Evolutionary conservation across 2,797 vertebrate species (phyloP), one percentile per base, ranked within the genome.

Genomic region (Coccyzus lansbergi): DNA sequence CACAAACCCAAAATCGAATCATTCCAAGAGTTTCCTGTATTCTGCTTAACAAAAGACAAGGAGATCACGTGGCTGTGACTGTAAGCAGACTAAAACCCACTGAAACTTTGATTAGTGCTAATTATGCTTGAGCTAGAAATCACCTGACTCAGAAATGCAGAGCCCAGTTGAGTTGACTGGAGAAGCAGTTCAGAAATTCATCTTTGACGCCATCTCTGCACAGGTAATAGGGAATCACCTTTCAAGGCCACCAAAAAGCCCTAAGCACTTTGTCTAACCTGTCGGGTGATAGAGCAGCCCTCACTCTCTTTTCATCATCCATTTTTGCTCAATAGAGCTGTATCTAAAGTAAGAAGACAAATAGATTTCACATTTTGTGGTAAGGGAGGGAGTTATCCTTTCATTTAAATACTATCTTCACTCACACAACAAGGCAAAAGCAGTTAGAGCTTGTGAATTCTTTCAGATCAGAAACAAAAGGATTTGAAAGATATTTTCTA

Each of bases 121-220:
- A 42, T 16, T 42, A 42, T 42, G 42, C 79, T 59, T 42, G 34
- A 88, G 69, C 56, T 80, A 71, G 46, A 94, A 81, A 81, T 75
- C 81, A 91, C 51, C 48, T 44, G 34, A 74, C 49, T 58, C 68
- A 77, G 72, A 90, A 93, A 79, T 79, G 62, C 62, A 58, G 51
- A 93, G 19, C 53, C 46, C 38, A 48, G 59, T 51, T 34, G 70
- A 88, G 67, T 78, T 26, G 92, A 72, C 89, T 92, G 87, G 88
- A 94, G 69, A 83, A 77, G 86, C 81, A 72, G 46, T 62, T 87
- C 65, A 83, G 75, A 85, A 95, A 85, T 64, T 86, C 33, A 25
- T 80, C 79, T 91, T 49, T 59, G 79, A 74, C 46, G 42, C 33
- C 84, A 90, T 63, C 62, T 85, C 89, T 86, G 69, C 62, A 92